Conservation (phyloP, 1,140 invertebrate species). For the Stegodyphus mimosarum region DNA sequence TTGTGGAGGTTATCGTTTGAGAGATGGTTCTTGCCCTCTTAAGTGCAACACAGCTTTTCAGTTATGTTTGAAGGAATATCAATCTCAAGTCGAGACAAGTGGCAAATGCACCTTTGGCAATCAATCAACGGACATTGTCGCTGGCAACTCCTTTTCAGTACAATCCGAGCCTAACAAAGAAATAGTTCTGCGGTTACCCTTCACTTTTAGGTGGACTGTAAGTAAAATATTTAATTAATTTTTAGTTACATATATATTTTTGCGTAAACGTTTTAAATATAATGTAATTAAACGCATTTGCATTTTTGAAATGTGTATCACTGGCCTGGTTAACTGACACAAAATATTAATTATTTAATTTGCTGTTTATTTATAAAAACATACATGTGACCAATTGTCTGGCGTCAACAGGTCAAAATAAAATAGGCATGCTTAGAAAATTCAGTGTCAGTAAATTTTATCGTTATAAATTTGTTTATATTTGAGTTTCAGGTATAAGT, state of each 20-base stretch:
- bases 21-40: constrained; percentile 68
- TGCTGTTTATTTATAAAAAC: no score
- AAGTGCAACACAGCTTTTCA: constrained; percentile 85
- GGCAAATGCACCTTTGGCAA: constrained; percentile 91
- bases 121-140: constrained; percentile 83
- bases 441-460: no score
- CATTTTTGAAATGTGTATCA: no score
- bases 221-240: constrained; percentile 69
- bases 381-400: no score
- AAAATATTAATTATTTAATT: no score
- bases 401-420: no score
- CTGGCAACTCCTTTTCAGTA: constrained; percentile 87
- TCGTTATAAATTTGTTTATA: no score
- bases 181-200: constrained; percentile 78
- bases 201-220: constrained; percentile 91
- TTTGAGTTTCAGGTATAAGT: no score
- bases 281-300: no score
- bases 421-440: no score
- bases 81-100: constrained; percentile 81
- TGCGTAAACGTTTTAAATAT: no score
- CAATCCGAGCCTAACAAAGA: constrained; percentile 77
- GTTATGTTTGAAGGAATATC: constrained; percentile 91
- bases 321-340: no score
- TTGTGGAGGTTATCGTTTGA: constrained; percentile 75
- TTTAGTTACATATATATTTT: background rate